Evolutionary conservation across 1,140 invertebrate genomes (phyloP).

Genomic region (Lysiphlebus fabarum): DNA sequence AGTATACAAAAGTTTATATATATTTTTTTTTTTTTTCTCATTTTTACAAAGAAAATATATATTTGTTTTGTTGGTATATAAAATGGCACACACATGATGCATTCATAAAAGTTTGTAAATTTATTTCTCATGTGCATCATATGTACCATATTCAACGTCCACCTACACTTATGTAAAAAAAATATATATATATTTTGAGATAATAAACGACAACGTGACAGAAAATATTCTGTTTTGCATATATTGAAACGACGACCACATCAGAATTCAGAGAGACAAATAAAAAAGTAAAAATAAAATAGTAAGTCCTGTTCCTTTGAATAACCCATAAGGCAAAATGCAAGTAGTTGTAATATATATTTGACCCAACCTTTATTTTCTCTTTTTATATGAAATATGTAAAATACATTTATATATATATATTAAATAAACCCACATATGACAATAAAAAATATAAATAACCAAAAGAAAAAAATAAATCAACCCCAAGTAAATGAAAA

Average conservation of each 20-base stretch:
- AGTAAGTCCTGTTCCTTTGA: slow-evolving; percentile 31
- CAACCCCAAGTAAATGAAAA: no score
- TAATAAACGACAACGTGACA: slow-evolving; percentile 24
- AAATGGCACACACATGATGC: no score
- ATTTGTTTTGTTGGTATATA: background rate
- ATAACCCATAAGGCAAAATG: slow-evolving; percentile 42
- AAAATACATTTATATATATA: no score
- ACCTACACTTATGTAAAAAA: slow-evolving; percentile 23
- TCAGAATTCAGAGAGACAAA: background rate
- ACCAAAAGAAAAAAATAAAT: no score
- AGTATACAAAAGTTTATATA: no score
- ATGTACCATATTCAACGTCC: background rate
- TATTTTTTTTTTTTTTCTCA: no score
- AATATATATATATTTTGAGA: slow-evolving; percentile 4
- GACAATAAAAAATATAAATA: no score
- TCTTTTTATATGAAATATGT: no score
- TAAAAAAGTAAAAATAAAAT: no score
- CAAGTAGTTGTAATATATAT: background rate
- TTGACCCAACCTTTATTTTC: slow-evolving; percentile 18
- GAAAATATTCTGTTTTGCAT: slow-evolving; percentile 35
- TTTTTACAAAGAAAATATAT: background rate
- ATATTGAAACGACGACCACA: slow-evolving; percentile 36
- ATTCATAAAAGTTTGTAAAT: no score
- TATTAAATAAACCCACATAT: no score
- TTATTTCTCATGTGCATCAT: background rate